Conservation (phyloP, 23 tunicate species). For the Diplosoma virens region DNA sequence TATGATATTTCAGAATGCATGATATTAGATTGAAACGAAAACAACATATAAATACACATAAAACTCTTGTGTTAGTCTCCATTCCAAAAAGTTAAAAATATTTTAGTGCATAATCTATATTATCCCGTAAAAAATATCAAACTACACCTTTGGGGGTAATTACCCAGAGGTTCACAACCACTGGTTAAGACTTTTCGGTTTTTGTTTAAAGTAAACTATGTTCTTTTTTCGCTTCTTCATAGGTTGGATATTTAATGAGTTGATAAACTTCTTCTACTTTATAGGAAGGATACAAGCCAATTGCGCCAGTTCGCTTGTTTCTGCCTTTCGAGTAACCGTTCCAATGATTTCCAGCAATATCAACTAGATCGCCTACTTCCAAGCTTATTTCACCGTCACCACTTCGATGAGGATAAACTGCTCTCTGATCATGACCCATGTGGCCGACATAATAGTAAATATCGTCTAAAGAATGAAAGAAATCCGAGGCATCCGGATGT, state of each 20-base stretch:
- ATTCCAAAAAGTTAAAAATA: too few species aligned
- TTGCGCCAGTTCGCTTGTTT: conserved; percentile 31
- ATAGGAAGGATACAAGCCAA: conserved; percentile 86
- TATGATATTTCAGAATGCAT: too few species aligned
- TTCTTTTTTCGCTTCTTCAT: not conserved
- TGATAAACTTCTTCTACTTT: conserved; percentile 40
- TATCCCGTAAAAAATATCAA: too few species aligned
- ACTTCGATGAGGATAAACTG: conserved; percentile 31
- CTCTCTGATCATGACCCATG: conserved; percentile 51
- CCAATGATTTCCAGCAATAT: conserved; percentile 88
- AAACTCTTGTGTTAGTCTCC: too few species aligned
- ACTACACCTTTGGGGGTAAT: too few species aligned
- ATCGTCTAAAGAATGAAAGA: conserved; percentile 73
- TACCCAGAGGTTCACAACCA: too few species aligned
- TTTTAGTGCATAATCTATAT: too few species aligned
- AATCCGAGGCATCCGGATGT: conserved; percentile 71
- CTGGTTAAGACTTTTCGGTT: too few species aligned
- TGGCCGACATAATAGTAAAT: conserved; percentile 81
- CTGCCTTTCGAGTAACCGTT: conserved; percentile 79
- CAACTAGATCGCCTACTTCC: conserved; percentile 63
- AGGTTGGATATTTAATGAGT: conserved; percentile 57
- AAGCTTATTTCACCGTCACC: conserved; percentile 27
- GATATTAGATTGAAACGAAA: too few species aligned
- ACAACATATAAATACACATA: too few species aligned
- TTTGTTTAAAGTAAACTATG: too few species aligned